Conservation (phyloP, 2,888 invertebrate species). For the Cephus sareptanus region DNA sequence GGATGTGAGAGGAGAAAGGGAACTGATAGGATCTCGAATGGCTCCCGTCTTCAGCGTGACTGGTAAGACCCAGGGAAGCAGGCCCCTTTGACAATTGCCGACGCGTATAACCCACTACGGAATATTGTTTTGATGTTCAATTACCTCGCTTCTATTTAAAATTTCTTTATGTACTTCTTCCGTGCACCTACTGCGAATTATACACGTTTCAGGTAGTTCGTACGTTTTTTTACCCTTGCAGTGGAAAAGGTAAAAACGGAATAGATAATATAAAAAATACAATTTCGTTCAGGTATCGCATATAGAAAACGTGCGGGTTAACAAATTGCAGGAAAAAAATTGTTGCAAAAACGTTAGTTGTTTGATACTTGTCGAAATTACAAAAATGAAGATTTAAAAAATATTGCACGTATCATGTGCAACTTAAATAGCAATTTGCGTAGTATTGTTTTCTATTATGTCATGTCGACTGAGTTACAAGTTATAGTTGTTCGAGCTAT, state of each 20-base stretch:
- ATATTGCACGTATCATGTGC: neutral
- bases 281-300: neutral
- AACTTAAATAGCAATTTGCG: neutral
- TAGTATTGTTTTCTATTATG: neutral
- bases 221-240: neutral
- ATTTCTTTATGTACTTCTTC: neutral
- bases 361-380: no score
- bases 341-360: neutral
- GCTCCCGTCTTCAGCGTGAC: constrained; percentile 64
- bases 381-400: neutral
- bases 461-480: neutral
- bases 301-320: neutral
- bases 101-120: constrained; percentile 27
- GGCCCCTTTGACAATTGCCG: constrained; percentile 56
- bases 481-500: neutral
- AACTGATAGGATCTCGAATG: constrained; percentile 56
- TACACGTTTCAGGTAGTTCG: neutral
- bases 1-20: constrained; percentile 28
- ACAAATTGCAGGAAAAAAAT: neutral
- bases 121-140: constrained; percentile 46
- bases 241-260: neutral
- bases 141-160: constrained; percentile 26
- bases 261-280: neutral
- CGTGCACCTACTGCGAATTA: neutral
- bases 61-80: constrained; percentile 45